Evolutionary conservation across 2,888 invertebrate genomes (phyloP), one percentile per base, ranked within the genome.

Genomic region (Deilephila porcellus): DNA sequence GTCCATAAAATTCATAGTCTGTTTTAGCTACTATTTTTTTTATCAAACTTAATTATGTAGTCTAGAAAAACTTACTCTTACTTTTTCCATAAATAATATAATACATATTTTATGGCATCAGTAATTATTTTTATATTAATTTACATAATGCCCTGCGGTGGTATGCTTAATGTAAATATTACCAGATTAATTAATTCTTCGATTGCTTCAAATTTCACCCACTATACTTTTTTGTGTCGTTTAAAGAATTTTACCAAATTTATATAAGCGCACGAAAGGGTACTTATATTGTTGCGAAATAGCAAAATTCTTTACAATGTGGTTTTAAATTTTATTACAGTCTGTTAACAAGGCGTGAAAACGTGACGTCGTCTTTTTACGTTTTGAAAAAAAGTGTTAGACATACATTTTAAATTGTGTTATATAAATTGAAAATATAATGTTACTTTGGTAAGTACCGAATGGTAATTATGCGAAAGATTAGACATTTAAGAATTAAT

Each of bases 231-330:
- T 45, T 52, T 67, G 20, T 45, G 67, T 25, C 67, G 67, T 71
- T 74, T 76, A 79, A 82, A 75, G 72, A 78, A 86, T 86, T 86
- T 87, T 85, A 86, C 83, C 83, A 81, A 82, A 83, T 82, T 85
- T 82, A 83, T 81, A 83, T 82, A 85, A 81, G 78, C 83, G 86
- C 81, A 82, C 77, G 84, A 84, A 90, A 90, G 88, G 88, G 90
- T 90, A 90, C 82, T 85, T 88, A 83, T 82, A 83, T 81, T 81
- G 76, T 80, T 84, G 83, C 77, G 79, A 85, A 82, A 83, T 80
- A 82, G 73, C 76, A 62, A 82, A 83, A 73, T 87, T 88, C 83
- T 78, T 86, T 84, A 85, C 86, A 88, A 85, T 85, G 82, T 83
- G 88, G 84, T 78, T 80, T 80, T 85, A 83, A 82, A 83, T 81